Evolutionary conservation across 2,797 vertebrate genomes (phyloP).

Genomic region (Spondyliosoma cantharus): DNA sequence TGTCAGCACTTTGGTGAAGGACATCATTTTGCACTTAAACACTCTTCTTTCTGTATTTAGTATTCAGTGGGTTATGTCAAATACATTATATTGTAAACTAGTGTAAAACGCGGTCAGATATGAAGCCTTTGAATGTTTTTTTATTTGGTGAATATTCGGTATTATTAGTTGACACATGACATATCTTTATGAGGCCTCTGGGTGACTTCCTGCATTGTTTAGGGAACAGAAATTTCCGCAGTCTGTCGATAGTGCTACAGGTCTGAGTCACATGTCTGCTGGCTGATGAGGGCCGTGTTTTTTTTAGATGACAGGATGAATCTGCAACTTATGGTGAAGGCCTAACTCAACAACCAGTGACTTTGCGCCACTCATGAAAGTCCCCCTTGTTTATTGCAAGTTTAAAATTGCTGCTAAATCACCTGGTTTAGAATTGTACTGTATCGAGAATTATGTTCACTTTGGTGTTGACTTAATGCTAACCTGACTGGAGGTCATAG

Average conservation of each 20-base stretch:
- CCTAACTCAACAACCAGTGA: not conserved
- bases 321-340: not conserved
- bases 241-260: constrained; percentile 22
- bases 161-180: not conserved
- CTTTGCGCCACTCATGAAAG: too few species aligned
- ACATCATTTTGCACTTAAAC: too few species aligned
- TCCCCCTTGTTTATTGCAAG: too few species aligned
- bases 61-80: too few species aligned
- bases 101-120: not conserved
- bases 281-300: not conserved
- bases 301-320: constrained; percentile 7
- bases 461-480: not conserved
- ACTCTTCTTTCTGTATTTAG: too few species aligned
- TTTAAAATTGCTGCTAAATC: not conserved
- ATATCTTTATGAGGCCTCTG: not conserved
- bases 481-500: not conserved
- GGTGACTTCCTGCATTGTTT: constrained; percentile 67
- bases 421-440: not conserved
- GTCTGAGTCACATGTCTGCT: constrained; percentile 66
- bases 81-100: not conserved
- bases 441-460: not conserved
- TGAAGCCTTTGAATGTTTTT: not conserved
- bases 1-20: not conserved
- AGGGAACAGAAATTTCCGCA: constrained; percentile 61
- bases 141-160: too few species aligned